Conservation (phyloP, 2,888 invertebrate species). For the Allolobophora icterica region DNA sequence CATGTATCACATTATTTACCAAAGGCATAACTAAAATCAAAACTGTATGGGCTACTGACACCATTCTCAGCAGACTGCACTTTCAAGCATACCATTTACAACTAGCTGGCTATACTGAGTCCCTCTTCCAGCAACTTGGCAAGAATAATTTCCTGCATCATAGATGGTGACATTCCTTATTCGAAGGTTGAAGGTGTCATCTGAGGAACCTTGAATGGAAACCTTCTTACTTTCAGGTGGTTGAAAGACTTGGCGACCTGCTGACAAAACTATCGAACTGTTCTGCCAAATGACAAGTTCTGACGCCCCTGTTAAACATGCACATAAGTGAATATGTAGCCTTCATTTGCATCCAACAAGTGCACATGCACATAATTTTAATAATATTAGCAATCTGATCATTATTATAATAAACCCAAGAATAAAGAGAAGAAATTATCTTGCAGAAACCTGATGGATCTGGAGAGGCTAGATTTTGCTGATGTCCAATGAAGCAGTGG, state of each 20-base stretch:
- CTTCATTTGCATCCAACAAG: neutral
- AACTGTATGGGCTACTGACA: no score
- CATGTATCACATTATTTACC: neutral
- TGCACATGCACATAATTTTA: neutral
- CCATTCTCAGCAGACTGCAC: neutral
- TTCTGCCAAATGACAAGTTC: neutral
- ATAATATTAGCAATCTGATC: neutral
- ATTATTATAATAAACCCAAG: no score
- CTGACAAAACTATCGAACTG: neutral
- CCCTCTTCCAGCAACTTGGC: conserved; percentile 4
- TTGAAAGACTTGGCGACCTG: neutral
- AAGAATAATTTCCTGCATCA: conserved; percentile 22
- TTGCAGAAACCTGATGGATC: neutral
- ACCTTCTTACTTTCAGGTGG: neutral
- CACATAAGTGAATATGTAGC: neutral
- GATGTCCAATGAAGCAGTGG: neutral
- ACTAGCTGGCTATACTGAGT: neutral
- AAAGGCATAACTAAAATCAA: neutral
- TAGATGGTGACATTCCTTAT: neutral
- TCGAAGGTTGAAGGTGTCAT: neutral
- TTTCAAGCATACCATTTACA: neutral
- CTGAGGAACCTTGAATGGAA: neutral
- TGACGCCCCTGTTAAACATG: neutral
- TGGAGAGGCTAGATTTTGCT: no score
- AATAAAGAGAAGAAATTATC: neutral